These are phyloP conservation scores for Smithornis capensis DNA, from an alignment of 2,113 vertebrate species.

Conservation along the genomic window DNA sequence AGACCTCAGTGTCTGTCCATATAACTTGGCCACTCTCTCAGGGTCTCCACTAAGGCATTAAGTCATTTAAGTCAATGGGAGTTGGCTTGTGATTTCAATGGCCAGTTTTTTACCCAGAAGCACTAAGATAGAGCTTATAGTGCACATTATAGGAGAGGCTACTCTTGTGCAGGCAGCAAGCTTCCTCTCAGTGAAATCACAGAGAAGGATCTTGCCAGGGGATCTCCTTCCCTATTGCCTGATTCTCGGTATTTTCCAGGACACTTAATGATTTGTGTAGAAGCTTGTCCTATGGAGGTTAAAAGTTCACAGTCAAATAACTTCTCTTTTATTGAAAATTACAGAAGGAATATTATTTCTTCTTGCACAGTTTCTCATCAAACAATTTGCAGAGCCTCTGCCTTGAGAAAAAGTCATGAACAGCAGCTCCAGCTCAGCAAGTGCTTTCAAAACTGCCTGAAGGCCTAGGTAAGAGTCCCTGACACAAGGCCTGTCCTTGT, in stretches of 20 bases:
- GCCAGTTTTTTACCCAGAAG: neutral
- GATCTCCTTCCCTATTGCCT: neutral
- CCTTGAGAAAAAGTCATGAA: neutral
- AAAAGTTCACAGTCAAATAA: neutral
- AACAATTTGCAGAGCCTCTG: neutral
- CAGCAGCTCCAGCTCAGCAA: neutral
- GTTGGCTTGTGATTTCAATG: neutral
- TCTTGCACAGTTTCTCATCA: neutral
- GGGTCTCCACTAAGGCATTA: neutral
- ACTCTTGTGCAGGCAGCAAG: neutral
- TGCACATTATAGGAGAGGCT: neutral
- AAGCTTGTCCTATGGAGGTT: neutral
- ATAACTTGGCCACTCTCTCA: neutral
- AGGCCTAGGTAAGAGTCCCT: neutral
- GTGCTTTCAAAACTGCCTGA: neutral
- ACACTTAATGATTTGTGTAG: neutral
- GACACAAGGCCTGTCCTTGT: neutral
- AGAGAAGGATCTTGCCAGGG: neutral
- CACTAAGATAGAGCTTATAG: neutral
- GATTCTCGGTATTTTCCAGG: neutral
- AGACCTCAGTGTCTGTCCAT: neutral
- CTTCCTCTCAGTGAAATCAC: neutral
- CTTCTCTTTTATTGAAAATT: neutral
- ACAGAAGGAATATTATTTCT: neutral
- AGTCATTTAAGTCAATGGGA: neutral